Conservation (phyloP, 2,888 invertebrate genomes). For the Halictus quadricinctus region DNA sequence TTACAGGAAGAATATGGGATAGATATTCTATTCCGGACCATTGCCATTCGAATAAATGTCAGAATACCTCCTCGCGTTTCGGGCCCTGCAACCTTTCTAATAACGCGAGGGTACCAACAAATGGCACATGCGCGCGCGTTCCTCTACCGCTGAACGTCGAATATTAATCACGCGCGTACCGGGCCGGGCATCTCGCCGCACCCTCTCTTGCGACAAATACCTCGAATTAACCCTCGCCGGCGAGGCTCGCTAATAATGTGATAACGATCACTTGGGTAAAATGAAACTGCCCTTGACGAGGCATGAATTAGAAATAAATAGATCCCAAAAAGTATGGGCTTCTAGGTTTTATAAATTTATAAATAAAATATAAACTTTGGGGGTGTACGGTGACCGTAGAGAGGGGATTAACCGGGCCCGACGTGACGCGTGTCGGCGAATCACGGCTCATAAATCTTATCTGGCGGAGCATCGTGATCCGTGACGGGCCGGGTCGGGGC, state of each 20-base stretch:
- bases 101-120: conserved; percentile 63
- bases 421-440: conserved; percentile 5
- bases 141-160: conserved; percentile 60
- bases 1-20: background rate
- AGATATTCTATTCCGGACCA: conserved; percentile 18
- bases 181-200: conserved; percentile 63
- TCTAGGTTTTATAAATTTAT: too few species aligned
- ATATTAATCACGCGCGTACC: conserved; percentile 70
- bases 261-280: background rate
- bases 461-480: conserved; percentile 16
- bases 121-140: conserved; percentile 65
- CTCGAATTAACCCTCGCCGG: conserved; percentile 26
- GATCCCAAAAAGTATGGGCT: too few species aligned
- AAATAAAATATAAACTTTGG: background rate
- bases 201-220: conserved; percentile 50
- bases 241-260: background rate
- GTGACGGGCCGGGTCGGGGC: background rate
- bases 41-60: conserved; percentile 59
- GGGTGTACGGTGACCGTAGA: background rate
- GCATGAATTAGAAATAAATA: background rate
- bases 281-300: background rate
- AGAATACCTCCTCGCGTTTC: conserved; percentile 41
- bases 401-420: background rate
- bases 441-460: conserved; percentile 43
- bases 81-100: conserved; percentile 66